phyloP scores from a whole-genome alignment of 2,888 invertebrate species.

The Eupithecia pulchellata region DNA sequence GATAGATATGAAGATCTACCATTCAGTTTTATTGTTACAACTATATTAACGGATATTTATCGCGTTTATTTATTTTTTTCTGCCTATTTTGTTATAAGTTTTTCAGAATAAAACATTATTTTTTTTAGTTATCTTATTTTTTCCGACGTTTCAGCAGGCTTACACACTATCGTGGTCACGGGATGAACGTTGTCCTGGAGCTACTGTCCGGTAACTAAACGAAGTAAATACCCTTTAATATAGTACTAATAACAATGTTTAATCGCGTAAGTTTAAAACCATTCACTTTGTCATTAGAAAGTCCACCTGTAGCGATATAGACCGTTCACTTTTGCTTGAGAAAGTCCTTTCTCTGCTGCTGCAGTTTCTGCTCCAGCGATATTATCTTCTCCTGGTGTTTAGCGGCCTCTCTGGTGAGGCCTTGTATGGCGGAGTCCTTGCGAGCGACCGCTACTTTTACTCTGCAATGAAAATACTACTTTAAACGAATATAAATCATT shows the following conservation, averaged over 20 bases:
- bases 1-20: background rate
- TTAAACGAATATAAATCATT: background rate
- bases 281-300: background rate
- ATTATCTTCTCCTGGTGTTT: constrained; percentile 90
- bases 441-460: constrained; percentile 92
- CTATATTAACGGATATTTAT: too few species aligned
- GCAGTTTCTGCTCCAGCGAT: constrained; percentile 91
- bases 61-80: too few species aligned
- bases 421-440: constrained; percentile 91
- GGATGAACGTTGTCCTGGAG: too few species aligned
- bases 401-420: constrained; percentile 89
- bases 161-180: too few species aligned
- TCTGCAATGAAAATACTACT: constrained; percentile 66
- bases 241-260: too few species aligned
- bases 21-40: too few species aligned
- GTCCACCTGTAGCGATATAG: background rate
- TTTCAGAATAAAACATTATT: too few species aligned
- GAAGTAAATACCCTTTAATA: too few species aligned
- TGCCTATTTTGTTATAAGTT: too few species aligned
- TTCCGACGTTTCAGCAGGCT: too few species aligned
- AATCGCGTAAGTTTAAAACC: background rate
- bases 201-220: too few species aligned
- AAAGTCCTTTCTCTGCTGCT: constrained; percentile 91
- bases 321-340: constrained; percentile 62
- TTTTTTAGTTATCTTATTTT: too few species aligned